Conservation (phyloP, 2,888 invertebrate genomes). For the Drosophila atroscutellata region DNA sequence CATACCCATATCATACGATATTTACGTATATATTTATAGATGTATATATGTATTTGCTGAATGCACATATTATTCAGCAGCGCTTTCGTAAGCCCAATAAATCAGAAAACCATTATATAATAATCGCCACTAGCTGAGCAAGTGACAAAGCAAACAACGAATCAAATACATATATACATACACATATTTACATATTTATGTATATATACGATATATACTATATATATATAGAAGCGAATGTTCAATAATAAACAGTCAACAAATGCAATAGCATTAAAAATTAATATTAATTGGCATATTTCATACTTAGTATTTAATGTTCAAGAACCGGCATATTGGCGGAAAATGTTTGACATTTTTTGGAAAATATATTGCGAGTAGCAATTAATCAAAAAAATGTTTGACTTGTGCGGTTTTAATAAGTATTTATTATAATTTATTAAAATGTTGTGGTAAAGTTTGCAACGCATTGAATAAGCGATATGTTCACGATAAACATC, state of each 20-base stretch:
- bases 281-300: conserved; percentile 30
- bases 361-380: background rate
- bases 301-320: conserved; percentile 5
- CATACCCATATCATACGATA: background rate
- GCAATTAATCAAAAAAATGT: background rate
- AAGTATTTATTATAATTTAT: background rate
- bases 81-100: conserved; percentile 4
- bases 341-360: background rate
- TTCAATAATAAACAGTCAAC: conserved; percentile 22
- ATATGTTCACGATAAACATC: background rate
- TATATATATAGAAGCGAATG: background rate
- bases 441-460: background rate
- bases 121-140: conserved; percentile 5
- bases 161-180: background rate
- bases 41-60: conserved; percentile 1
- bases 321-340: conserved; percentile 3
- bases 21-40: background rate
- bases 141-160: conserved; percentile 9
- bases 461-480: background rate
- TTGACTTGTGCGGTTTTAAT: background rate
- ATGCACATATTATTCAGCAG: conserved; percentile 9
- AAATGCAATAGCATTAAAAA: conserved; percentile 7
- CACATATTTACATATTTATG: background rate
- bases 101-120: conserved; percentile 10
- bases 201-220: background rate